Evolutionary conservation across 1,140 invertebrate species (phyloP).

Genomic region (Lordiphosa clarofinis): DNA sequence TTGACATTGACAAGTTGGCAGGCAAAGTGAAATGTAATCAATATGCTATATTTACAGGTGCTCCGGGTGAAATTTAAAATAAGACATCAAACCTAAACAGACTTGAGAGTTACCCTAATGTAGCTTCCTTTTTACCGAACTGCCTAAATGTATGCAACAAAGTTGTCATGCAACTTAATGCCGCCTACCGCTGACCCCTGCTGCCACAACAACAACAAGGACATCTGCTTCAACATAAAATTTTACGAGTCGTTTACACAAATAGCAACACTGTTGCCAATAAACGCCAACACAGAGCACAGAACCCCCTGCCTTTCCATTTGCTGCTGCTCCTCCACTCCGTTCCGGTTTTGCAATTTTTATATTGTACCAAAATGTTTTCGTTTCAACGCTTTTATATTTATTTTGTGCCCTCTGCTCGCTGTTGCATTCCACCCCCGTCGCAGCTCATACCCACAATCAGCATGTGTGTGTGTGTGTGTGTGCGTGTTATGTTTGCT

Average conservation of each 20-base stretch:
- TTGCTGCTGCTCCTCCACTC: slow-evolving; percentile 5
- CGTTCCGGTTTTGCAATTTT: slow-evolving; percentile 60
- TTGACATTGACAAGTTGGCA: slow-evolving; percentile 64
- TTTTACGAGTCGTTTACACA: slow-evolving; percentile 77
- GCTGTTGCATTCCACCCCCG: slow-evolving; percentile 5
- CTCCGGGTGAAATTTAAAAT: no score
- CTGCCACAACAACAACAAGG: slow-evolving; percentile 15
- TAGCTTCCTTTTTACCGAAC: no score
- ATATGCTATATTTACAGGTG: slow-evolving; percentile 56
- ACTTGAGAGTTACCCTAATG: background rate
- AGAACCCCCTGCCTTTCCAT: background rate
- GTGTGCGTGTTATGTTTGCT: slow-evolving; percentile 52
- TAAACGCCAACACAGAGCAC: slow-evolving; percentile 41
- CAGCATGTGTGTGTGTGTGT: slow-evolving; percentile 11
- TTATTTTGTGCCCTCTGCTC: slow-evolving; percentile 44
- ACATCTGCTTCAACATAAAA: slow-evolving; percentile 65
- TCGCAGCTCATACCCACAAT: slow-evolving; percentile 15
- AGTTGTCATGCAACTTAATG: slow-evolving; percentile 41
- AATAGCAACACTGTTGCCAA: slow-evolving; percentile 77
- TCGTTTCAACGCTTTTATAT: slow-evolving; percentile 72
- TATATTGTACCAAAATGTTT: slow-evolving; percentile 74
- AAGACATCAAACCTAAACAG: slow-evolving; percentile 4
- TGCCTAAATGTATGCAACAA: slow-evolving; percentile 36
- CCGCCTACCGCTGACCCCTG: slow-evolving; percentile 11
- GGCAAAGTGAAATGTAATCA: slow-evolving; percentile 67